Conservation (phyloP, 1,140 invertebrate genomes). For the Orchesella cincta region DNA sequence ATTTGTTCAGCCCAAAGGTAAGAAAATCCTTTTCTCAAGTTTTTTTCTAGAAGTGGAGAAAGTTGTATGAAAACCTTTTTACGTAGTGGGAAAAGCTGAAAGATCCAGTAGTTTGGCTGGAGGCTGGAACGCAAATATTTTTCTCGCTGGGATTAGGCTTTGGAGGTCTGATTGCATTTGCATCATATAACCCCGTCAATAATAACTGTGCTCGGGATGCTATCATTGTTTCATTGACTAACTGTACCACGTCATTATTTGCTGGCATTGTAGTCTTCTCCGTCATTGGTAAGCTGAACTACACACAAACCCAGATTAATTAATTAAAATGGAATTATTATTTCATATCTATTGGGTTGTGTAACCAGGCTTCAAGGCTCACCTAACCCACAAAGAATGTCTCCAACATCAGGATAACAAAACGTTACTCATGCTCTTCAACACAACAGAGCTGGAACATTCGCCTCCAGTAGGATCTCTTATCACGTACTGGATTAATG, state of each 20-base stretch:
- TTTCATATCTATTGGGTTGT: neutral
- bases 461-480: conserved; percentile 35
- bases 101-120: conserved; percentile 91
- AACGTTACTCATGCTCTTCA: conserved; percentile 59
- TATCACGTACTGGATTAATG: conserved; percentile 37
- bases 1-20: conserved; percentile 87
- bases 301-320: neutral
- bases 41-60: neutral
- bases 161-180: conserved; percentile 90
- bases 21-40: conserved; percentile 37
- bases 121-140: conserved; percentile 72
- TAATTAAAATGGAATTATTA: neutral
- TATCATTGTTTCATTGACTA: conserved; percentile 88
- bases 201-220: conserved; percentile 95
- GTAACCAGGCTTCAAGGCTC: conserved; percentile 79
- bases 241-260: conserved; percentile 95
- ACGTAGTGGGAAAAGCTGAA: conserved; percentile 64
- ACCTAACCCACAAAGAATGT: conserved; percentile 77
- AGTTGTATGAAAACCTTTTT: neutral
- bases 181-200: conserved; percentile 93
- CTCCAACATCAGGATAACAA: conserved; percentile 64
- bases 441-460: conserved; percentile 45
- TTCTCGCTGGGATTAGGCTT: conserved; percentile 94
- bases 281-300: conserved; percentile 73
- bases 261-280: conserved; percentile 97